These are phyloP conservation scores for Syngnathus scovelli DNA, from an alignment of 2,113 vertebrate species.

Conservation along the genomic window DNA sequence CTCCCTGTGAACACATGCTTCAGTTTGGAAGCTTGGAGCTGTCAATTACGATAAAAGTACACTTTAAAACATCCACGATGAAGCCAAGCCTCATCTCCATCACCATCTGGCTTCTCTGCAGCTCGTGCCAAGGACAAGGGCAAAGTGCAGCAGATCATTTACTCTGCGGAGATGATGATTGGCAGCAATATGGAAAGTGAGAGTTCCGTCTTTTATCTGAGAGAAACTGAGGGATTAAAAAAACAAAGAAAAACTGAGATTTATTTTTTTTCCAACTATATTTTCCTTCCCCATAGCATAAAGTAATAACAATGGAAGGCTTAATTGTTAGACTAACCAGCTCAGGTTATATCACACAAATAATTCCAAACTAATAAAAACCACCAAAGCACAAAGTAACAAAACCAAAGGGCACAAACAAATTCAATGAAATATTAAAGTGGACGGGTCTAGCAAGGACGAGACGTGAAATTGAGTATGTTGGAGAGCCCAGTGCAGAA, in stretches of 20 bases:
- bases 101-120: neutral
- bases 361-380: neutral
- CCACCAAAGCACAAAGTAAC: neutral
- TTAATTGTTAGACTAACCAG: too few relatives aligned
- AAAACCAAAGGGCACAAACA: neutral
- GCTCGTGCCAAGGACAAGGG: neutral
- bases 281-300: neutral
- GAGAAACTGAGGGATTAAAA: neutral
- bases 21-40: neutral
- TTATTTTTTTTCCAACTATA: neutral
- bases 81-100: neutral
- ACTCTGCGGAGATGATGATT: neutral
- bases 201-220: too few relatives aligned
- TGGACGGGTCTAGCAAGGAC: slow-evolving; percentile 5
- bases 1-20: neutral
- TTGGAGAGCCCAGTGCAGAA: slow-evolving; percentile 4
- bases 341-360: neutral
- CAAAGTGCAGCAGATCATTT: neutral
- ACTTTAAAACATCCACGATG: neutral
- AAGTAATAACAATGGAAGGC: too few relatives aligned
- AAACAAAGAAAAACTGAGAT: neutral
- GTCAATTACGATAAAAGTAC: neutral
- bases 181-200: neutral
- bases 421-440: neutral
- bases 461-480: slow-evolving; percentile 6